Evolutionary conservation across 2,888 invertebrate species (phyloP).

Genomic region (Drosophila koepferae): DNA sequence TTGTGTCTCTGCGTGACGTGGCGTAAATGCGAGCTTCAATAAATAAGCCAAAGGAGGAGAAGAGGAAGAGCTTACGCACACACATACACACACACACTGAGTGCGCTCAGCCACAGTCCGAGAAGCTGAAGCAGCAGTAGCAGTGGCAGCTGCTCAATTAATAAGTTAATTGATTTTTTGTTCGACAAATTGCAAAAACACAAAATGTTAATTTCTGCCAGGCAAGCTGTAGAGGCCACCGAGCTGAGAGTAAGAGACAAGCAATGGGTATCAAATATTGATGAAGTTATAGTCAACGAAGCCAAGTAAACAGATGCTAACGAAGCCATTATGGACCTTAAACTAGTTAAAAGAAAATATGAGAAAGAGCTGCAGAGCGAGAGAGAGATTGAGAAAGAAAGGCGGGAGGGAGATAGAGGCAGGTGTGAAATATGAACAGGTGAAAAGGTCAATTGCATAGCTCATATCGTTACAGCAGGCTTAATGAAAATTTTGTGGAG

Average conservation of each 20-base stretch:
- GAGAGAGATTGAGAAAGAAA: background rate
- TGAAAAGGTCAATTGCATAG: slow-evolving; percentile 1
- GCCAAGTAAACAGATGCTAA: slow-evolving; percentile 20
- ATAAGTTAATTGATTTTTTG: slow-evolving; percentile 70
- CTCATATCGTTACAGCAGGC: background rate
- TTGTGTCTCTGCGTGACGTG: slow-evolving; percentile 49
- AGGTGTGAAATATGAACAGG: background rate
- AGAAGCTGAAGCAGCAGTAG: background rate
- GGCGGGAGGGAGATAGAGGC: background rate
- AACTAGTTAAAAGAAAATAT: slow-evolving; percentile 1
- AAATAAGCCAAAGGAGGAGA: slow-evolving; percentile 20
- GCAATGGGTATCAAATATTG: slow-evolving; percentile 8
- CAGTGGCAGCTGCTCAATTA: slow-evolving; percentile 51
- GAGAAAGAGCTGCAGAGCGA: background rate
- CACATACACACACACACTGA: slow-evolving; percentile 3
- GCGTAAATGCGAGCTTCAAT: slow-evolving; percentile 40
- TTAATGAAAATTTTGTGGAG: background rate
- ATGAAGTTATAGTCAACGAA: slow-evolving; percentile 15
- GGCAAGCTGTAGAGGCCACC: background rate
- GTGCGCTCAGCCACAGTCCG: background rate
- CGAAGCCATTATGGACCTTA: slow-evolving; percentile 5
- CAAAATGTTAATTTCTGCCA: slow-evolving; percentile 40
- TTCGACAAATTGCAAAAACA: slow-evolving; percentile 46
- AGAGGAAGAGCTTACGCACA: background rate
- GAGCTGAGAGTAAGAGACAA: background rate